Conservation (phyloP, 1,140 invertebrate genomes). For the Lasioglossum baleicum region DNA sequence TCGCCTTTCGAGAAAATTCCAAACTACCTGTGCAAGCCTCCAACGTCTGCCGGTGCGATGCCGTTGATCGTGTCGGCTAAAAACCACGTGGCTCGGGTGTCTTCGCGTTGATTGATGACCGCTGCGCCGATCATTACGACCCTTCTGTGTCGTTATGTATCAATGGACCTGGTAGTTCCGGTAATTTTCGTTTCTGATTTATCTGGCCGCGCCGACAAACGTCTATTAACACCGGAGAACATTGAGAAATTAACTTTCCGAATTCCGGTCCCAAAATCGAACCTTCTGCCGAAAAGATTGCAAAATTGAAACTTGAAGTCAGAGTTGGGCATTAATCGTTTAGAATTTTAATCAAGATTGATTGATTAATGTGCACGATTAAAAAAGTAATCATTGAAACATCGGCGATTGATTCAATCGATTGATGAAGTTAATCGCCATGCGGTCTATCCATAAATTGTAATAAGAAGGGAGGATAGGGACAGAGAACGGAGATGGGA, state of each 20-base stretch:
- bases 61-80: slow-evolving; percentile 16
- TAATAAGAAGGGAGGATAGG: too few relatives aligned
- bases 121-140: slow-evolving; percentile 31
- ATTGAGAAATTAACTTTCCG: slow-evolving; percentile 10
- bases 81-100: slow-evolving; percentile 33
- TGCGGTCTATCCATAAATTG: too few relatives aligned
- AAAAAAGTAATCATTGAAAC: too few relatives aligned
- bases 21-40: too few relatives aligned
- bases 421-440: too few relatives aligned
- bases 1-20: too few relatives aligned
- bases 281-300: neutral
- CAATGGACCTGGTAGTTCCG: slow-evolving; percentile 17
- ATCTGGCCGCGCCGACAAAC: neutral
- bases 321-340: too few relatives aligned
- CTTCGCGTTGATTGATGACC: slow-evolving; percentile 37
- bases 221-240: neutral
- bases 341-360: too few relatives aligned
- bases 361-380: too few relatives aligned
- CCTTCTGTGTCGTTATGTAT: slow-evolving; percentile 18
- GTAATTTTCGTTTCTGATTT: slow-evolving; percentile 26
- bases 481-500: too few relatives aligned
- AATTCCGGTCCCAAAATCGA: neutral
- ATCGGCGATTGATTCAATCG: too few relatives aligned
- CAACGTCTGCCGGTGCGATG: neutral
- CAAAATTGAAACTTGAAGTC: too few relatives aligned